Percentiles rank a stretch among this genome's conserved stretches.
Conservation (phyloP, 2,797 vertebrate species). For the Meriones psammophilus region DNA sequence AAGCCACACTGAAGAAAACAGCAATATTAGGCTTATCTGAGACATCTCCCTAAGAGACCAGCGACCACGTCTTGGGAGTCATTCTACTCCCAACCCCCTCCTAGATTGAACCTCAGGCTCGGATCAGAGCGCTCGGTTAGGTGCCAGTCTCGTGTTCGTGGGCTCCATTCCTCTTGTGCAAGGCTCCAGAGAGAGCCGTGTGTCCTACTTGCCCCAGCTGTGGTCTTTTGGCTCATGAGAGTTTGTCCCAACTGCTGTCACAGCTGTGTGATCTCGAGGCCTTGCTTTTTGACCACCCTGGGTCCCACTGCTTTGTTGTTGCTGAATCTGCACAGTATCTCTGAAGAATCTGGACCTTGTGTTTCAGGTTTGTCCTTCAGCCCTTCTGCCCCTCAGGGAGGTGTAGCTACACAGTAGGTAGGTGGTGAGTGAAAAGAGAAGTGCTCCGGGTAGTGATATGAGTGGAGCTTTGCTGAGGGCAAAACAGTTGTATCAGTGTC, state of each 20-base stretch:
- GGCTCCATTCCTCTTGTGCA: not conserved
- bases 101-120: not conserved
- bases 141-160: not conserved
- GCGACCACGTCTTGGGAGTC: not conserved
- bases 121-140: not conserved
- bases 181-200: not conserved
- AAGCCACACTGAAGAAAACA: not conserved
- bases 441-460: not conserved
- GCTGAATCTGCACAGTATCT: not conserved
- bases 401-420: not conserved
- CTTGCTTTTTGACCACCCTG: not conserved
- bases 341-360: slow-evolving; percentile 33
- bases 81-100: not conserved
- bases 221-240: slow-evolving; percentile 13
- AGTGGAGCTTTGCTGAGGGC: not conserved
- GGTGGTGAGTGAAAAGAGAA: not conserved
- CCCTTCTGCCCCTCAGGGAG: not conserved
- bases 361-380: not conserved
- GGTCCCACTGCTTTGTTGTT: not conserved
- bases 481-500: not conserved
- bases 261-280: slow-evolving; percentile 8
- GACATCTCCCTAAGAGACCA: not conserved
- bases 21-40: not conserved
- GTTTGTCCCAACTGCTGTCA: not conserved
- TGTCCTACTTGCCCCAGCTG: not conserved